phyloP scores from a whole-genome alignment of 2,888 invertebrate genomes.

The Ochropacha duplaris region DNA sequence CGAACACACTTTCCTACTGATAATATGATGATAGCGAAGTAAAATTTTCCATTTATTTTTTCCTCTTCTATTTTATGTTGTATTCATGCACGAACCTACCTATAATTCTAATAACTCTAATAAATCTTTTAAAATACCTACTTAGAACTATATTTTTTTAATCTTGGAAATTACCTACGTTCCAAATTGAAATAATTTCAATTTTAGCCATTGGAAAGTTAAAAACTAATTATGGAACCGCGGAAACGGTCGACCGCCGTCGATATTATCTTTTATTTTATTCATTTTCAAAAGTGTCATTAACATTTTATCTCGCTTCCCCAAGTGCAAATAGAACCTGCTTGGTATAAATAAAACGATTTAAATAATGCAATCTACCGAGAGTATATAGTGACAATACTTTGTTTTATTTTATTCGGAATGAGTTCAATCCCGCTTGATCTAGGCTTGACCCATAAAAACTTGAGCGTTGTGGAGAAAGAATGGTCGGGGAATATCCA shows the following conservation, averaged over 20 bases:
- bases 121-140: too few relatives aligned
- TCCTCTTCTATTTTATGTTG: background rate
- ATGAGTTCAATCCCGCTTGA: conserved; percentile 63
- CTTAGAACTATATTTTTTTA: too few relatives aligned
- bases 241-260: background rate
- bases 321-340: background rate
- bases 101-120: background rate
- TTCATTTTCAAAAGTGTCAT: conserved; percentile 2
- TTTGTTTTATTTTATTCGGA: conserved; percentile 35
- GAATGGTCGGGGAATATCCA: conserved; percentile 63
- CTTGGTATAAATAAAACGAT: background rate
- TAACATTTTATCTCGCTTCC: background rate
- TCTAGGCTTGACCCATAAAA: conserved; percentile 78
- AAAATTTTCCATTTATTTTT: background rate
- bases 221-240: conserved; percentile 3
- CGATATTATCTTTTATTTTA: conserved; percentile 1
- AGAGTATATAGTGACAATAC: conserved; percentile 35
- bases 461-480: conserved; percentile 59
- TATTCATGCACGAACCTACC: background rate
- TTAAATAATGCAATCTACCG: conserved; percentile 28
- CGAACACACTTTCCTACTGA: background rate
- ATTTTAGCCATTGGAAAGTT: background rate
- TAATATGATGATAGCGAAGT: background rate
- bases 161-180: background rate
- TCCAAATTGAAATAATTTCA: background rate